A percentile compares a stretch with the other conserved stretches of the same genome.
Evolutionary conservation across 2,888 invertebrate species (phyloP).

Genomic region (Tillus elongatus): DNA sequence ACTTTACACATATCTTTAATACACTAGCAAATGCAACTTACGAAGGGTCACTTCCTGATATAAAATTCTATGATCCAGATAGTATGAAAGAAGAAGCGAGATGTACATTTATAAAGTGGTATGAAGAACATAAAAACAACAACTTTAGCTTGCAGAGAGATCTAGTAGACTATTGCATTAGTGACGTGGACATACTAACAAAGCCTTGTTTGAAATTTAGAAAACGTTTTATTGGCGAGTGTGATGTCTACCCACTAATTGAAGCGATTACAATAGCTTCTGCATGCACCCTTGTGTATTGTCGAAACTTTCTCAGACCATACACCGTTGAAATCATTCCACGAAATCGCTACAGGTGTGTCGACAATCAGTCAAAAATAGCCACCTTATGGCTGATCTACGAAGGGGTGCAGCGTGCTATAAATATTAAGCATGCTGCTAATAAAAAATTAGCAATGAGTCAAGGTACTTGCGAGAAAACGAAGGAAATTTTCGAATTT

Average conservation of each 20-base stretch:
- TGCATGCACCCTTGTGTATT: neutral
- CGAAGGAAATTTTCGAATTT: constrained; percentile 19
- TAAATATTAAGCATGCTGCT: constrained; percentile 13
- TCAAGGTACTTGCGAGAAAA: constrained; percentile 16
- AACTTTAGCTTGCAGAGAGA: too few species aligned
- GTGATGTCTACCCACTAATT: neutral
- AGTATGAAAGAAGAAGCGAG: neutral
- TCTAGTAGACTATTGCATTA: constrained; percentile 1
- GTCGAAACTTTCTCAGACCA: constrained; percentile 22
- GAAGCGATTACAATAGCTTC: neutral
- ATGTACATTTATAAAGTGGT: neutral
- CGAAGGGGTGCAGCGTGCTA: constrained; percentile 14
- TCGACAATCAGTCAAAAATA: constrained; percentile 25
- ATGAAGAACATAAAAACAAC: neutral
- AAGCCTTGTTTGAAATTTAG: neutral
- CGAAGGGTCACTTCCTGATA: neutral
- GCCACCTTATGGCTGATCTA: constrained; percentile 17
- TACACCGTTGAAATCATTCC: constrained; percentile 28
- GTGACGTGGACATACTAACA: constrained; percentile 1
- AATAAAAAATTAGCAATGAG: constrained; percentile 11
- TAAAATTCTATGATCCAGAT: neutral
- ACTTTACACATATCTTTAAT: neutral
- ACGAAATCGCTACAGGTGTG: constrained; percentile 23
- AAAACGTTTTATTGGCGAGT: neutral
- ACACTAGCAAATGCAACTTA: neutral